These are phyloP conservation scores for Halcyon malimbica DNA, from an alignment of 2,113 vertebrate species.

Conservation along the genomic window DNA sequence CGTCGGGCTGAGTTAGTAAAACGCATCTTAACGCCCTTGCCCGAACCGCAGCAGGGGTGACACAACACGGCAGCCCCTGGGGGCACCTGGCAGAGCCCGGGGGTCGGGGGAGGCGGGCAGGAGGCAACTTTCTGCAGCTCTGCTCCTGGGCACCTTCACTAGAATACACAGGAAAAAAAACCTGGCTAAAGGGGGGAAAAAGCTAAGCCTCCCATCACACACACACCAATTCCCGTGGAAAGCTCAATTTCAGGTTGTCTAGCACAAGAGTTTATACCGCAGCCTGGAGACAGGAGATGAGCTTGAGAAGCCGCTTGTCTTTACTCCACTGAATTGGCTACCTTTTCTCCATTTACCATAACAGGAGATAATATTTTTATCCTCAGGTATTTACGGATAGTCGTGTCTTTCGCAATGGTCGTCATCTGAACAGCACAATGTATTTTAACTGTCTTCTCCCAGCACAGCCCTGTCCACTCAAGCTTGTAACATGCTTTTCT, in stretches of 20 bases:
- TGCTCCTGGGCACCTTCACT: neutral
- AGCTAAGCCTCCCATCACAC: neutral
- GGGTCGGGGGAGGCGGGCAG: neutral
- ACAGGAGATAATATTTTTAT: neutral
- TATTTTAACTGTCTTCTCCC: neutral
- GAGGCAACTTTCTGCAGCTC: neutral
- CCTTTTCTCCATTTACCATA: neutral
- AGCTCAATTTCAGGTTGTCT: neutral
- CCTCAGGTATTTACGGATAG: neutral
- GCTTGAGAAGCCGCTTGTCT: neutral
- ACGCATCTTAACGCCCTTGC: fast-evolving
- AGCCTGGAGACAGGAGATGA: neutral
- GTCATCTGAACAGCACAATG: neutral
- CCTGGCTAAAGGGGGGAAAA: fast-evolving
- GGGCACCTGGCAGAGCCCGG: neutral
- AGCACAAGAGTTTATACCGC: neutral
- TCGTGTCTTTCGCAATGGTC: neutral
- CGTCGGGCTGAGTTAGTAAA: fast-evolving
- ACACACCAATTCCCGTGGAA: neutral
- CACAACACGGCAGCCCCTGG: fast-evolving
- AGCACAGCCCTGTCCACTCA: neutral
- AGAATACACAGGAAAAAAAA: fast-evolving
- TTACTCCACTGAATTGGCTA: neutral
- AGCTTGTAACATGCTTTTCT: neutral
- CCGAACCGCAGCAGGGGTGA: neutral